Evolutionary conservation across 2,888 invertebrate species (phyloP), one percentile per base, ranked within the genome.

Genomic region (Xylophagus ater): DNA sequence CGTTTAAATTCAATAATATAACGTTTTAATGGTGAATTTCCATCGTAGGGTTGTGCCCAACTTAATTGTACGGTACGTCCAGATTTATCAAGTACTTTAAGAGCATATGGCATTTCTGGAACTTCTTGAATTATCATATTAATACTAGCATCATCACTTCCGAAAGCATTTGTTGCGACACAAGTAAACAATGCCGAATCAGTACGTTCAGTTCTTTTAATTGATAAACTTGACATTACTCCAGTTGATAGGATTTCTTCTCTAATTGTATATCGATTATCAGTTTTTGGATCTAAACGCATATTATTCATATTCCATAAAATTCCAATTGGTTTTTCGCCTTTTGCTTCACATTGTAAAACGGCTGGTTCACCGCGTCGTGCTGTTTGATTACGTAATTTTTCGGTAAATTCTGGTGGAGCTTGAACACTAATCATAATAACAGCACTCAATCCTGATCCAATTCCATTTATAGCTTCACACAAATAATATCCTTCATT

Each of bases 401-500:
- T 90, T 51, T 88, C 87, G 55, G 90, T 88, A 56, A 92, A 92
- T 66, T 90, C 87, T 20, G 90, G 90, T 44, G 90, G 90, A 42
- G 90, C 92, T 84, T 93, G 92, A 26, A 94, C 93, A 51, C 86
- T 89, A 49, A 96, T 84, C 52, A 86, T 75, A 52, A 93, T 87
- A 15, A 94, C 90, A 50, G 93, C 93, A 37, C 93, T 94, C 21
- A 94, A 71, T 55, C 90, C 93, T 45, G 90, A 86, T 45, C 93
- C 93, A 53, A 96, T 92, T 53, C 92, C 89, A 65, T 96, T 96
- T 33, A 88, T 88, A 42, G 93, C 92, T 68, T 94, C 92, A 60
- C 96, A 96, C 29, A 94, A 71, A 63, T 93, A 94, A 59, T 89
- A 89, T 15, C 93, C 93, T 68, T 92, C 89, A 58, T 93, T 92